These are phyloP conservation scores for Rhinella marina DNA, from an alignment of 2,797 vertebrate species.

Conservation along the genomic window DNA sequence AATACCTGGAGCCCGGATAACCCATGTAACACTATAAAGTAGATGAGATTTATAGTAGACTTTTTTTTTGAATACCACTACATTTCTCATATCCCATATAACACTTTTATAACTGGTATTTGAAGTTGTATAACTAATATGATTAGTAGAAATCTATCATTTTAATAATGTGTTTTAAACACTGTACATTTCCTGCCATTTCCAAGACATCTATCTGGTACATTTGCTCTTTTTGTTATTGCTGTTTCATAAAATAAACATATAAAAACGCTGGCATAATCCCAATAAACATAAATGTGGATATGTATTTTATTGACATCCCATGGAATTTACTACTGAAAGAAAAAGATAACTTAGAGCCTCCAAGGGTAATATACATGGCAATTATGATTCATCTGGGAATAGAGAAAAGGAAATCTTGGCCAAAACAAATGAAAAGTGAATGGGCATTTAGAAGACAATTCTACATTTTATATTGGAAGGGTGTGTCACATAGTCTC, in stretches of 20 bases:
- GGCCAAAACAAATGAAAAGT: constrained; percentile 40
- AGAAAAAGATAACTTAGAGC: constrained; percentile 28
- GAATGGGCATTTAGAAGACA: constrained; percentile 41
- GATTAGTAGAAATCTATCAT: not conserved
- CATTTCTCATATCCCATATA: not conserved
- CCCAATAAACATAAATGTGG: constrained; percentile 1
- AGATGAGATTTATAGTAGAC: not conserved
- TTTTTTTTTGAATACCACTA: not conserved
- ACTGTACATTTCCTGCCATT: not conserved
- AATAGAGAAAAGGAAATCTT: constrained; percentile 6
- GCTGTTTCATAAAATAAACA: constrained; percentile 33
- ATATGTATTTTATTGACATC: constrained; percentile 32
- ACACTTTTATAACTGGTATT: not conserved
- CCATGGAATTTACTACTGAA: constrained; percentile 30
- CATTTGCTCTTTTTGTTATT: not conserved
- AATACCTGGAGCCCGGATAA: no score
- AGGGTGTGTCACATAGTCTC: constrained; percentile 46
- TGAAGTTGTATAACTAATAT: not conserved
- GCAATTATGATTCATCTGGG: constrained; percentile 43
- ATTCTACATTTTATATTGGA: constrained; percentile 35
- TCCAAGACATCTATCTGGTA: not conserved
- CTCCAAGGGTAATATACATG: constrained; percentile 32
- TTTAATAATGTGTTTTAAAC: not conserved
- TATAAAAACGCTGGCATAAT: not conserved
- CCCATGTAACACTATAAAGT: no score